Evolutionary conservation across 2,113 vertebrate species (phyloP).

Genomic region (Piaya cayana): DNA sequence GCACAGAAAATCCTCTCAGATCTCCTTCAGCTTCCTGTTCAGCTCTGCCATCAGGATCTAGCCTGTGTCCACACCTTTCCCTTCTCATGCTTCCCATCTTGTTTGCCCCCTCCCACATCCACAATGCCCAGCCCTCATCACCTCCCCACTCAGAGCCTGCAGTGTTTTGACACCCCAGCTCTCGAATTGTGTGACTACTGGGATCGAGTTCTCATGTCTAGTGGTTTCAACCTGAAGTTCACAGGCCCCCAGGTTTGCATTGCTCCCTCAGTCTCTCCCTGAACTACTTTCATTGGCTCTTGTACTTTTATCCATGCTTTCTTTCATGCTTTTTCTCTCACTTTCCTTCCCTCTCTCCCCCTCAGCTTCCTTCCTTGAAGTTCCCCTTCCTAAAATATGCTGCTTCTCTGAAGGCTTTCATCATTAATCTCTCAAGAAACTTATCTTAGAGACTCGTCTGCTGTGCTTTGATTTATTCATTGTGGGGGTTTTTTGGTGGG

Average conservation of each 20-base stretch:
- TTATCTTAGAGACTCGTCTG: constrained; percentile 42
- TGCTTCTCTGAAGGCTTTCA: constrained; percentile 51
- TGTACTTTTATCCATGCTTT: not conserved
- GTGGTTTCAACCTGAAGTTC: not conserved
- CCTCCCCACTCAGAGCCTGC: not conserved
- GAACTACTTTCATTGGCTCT: not conserved
- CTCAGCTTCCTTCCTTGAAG: constrained; percentile 51
- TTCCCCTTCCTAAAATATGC: constrained; percentile 42
- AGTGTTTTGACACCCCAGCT: rapidly evolving
- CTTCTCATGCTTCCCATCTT: not conserved
- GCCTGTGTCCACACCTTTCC: not conserved
- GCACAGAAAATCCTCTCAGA: not conserved
- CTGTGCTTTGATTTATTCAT: constrained; percentile 42
- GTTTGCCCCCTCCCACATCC: not conserved
- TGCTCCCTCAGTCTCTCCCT: not conserved
- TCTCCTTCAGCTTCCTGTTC: not conserved
- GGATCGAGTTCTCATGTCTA: not conserved
- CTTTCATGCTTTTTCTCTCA: constrained; percentile 2
- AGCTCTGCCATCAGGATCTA: not conserved
- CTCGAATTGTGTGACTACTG: not conserved
- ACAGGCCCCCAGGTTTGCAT: not conserved
- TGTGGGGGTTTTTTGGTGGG: not conserved
- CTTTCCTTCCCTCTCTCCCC: not conserved
- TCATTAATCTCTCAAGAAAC: constrained; percentile 59
- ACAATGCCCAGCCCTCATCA: not conserved